A percentile compares a stretch with the other conserved stretches of the same genome.
Conservation (phyloP, 2,888 invertebrate genomes). For the Parascotia fuliginaria region DNA sequence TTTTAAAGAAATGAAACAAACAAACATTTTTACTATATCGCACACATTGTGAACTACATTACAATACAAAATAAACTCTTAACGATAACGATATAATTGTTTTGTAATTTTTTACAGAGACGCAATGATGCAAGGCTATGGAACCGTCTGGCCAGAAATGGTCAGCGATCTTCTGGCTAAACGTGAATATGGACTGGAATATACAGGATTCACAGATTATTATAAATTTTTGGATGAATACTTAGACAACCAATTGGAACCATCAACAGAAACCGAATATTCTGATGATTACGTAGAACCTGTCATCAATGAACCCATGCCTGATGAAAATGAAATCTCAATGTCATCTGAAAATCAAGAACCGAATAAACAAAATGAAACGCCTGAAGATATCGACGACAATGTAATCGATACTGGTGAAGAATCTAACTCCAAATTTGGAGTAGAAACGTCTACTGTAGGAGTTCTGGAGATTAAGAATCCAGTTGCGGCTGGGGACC, state of each 20-base stretch:
- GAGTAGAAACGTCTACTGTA: constrained; percentile 75
- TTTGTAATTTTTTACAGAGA: constrained; percentile 59
- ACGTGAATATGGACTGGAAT: constrained; percentile 78
- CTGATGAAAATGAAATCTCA: constrained; percentile 65
- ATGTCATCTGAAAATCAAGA: constrained; percentile 34
- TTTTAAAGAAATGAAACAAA: not conserved
- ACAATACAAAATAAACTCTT: too few species aligned
- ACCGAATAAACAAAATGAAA: constrained; percentile 28
- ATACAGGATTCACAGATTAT: constrained; percentile 82
- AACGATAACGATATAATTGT: too few species aligned
- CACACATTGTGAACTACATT: too few species aligned
- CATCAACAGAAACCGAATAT: constrained; percentile 49
- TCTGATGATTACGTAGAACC: constrained; percentile 71
- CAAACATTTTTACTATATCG: too few species aligned
- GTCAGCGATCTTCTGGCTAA: constrained; percentile 77
- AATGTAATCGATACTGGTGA: constrained; percentile 71
- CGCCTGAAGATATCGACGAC: constrained; percentile 53
- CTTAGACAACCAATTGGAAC: constrained; percentile 79
- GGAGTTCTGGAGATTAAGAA: constrained; percentile 78
- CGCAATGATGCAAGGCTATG: constrained; percentile 77
- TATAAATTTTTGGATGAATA: constrained; percentile 85
- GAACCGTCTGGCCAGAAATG: constrained; percentile 77
- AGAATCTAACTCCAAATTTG: constrained; percentile 60
- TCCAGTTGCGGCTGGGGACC: constrained; percentile 63
- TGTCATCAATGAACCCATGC: constrained; percentile 47